Conservation (phyloP, 2,797 vertebrate genomes). For the Syndactyla subalaris region DNA sequence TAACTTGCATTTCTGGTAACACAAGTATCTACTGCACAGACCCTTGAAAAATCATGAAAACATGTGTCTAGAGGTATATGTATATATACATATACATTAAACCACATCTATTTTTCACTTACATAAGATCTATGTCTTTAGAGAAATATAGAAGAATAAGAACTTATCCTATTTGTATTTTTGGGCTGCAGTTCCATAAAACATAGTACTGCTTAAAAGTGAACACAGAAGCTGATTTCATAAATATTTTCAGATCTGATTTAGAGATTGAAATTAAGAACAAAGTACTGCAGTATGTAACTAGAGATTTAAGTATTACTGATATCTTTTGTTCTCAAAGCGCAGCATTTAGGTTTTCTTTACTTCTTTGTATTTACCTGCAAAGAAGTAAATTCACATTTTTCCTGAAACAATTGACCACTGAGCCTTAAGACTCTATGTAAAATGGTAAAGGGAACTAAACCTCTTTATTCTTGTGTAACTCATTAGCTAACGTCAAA, state of each 20-base stretch:
- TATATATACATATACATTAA: not conserved
- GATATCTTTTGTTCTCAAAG: conserved; percentile 5
- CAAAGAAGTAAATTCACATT: conserved; percentile 32
- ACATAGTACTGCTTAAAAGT: not conserved
- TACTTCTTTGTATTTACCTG: conserved; percentile 57
- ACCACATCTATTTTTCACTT: not conserved
- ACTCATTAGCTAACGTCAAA: conserved; percentile 52
- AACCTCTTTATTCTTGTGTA: conserved; percentile 68
- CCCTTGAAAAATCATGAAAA: not conserved
- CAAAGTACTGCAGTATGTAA: conserved; percentile 34
- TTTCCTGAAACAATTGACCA: conserved; percentile 31
- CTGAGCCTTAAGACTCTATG: conserved; percentile 21
- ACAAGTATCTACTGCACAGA: not conserved
- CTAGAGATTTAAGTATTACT: conserved; percentile 44
- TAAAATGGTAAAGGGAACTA: conserved; percentile 48
- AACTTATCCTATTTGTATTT: not conserved
- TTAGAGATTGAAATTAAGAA: conserved; percentile 54
- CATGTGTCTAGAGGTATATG: not conserved
- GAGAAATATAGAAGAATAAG: not conserved
- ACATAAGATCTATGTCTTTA: not conserved
- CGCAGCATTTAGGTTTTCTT: conserved; percentile 35
- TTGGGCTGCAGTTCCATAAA: not conserved
- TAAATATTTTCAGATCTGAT: conserved; percentile 54
- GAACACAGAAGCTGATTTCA: conserved; percentile 36
- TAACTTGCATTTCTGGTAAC: not conserved